Evolutionary conservation across 1,140 invertebrate species (phyloP), one percentile per base, ranked within the genome.

Genomic region (Drosophila arawakana): DNA sequence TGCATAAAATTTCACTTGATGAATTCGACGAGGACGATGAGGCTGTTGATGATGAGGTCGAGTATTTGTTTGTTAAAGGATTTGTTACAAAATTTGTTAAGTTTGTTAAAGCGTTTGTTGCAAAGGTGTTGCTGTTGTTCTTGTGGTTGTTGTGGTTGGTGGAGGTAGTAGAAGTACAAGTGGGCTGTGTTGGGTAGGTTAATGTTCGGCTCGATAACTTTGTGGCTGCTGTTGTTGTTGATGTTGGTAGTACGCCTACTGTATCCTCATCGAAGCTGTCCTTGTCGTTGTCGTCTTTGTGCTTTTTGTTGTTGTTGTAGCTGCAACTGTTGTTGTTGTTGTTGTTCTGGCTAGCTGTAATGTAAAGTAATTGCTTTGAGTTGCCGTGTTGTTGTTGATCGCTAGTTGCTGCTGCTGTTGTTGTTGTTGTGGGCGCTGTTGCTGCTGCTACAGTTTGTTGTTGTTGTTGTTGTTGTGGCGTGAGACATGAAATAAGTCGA

Each of bases 401-500:
- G 35, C 35, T 30, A 39, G 35, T 58, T 58, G 44, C 18, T 57
- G 30, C 34, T 67, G 54, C 43, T 67, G 43, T 15, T 59, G 62
- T 13, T 63, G 59, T 7, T 57, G 60, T 35, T 62, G 50, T 15
- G 41, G 13, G 39, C 15, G 67, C 1, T 43, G 65, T 1, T 30
- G 43, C 2, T 58, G 74, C 41, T 55, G 68, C 50, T 71, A 18
- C 68, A 63, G 60, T 60, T 43, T 37, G 39, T 71, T 44, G 72
- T 57, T 18, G 67, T 52, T 62, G 72, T 50, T 68, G 70, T 71
- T 78, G 78, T 78, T 69, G 76, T 61, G 60, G 66, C 49, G 60
- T 70, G 63, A 78, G 43, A 85, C 82, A 85, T 85, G 82, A 86
- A 81, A 85, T 85, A 72, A 86, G 70, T 63, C 52, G 81, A 85